Evolutionary conservation across 2,888 invertebrate species (phyloP).

Genomic region (Idaea aversata): DNA sequence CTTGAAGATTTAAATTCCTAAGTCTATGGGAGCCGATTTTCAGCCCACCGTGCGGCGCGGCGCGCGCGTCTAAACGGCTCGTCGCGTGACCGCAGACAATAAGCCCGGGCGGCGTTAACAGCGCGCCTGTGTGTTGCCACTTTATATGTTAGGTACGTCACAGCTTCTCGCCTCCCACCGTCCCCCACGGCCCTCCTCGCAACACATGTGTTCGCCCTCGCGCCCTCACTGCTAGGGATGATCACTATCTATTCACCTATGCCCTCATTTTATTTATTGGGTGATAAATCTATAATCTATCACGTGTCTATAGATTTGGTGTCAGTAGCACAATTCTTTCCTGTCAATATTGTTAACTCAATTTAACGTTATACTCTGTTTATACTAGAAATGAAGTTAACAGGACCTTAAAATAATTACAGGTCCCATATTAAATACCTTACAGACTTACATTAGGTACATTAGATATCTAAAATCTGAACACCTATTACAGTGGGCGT

Average conservation of each 20-base stretch:
- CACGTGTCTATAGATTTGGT: background rate
- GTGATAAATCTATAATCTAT: slow-evolving; percentile 14
- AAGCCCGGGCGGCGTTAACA: slow-evolving; percentile 79
- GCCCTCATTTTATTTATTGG: slow-evolving; percentile 26
- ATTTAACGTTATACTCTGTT: too few species aligned
- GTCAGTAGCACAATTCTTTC: background rate
- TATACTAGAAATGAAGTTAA: background rate
- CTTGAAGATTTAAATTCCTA: too few species aligned
- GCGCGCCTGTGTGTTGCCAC: slow-evolving; percentile 80
- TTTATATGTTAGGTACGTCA: slow-evolving; percentile 77
- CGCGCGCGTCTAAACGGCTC: slow-evolving; percentile 79
- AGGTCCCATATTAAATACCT: too few species aligned
- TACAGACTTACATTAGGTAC: too few species aligned
- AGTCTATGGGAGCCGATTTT: too few species aligned
- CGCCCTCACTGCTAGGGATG: slow-evolving; percentile 24
- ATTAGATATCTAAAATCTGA: too few species aligned
- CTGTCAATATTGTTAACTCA: background rate
- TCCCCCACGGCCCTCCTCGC: slow-evolving; percentile 28
- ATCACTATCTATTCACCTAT: slow-evolving; percentile 14
- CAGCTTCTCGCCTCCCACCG: slow-evolving; percentile 36
- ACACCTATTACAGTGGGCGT: too few species aligned
- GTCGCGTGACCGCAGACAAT: slow-evolving; percentile 81
- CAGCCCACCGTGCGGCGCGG: too few species aligned
- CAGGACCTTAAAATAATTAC: too few species aligned
- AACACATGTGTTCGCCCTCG: slow-evolving; percentile 31